These are phyloP conservation scores for Symphodus melops DNA, from an alignment of 2,113 vertebrate species.

Conservation along the genomic window DNA sequence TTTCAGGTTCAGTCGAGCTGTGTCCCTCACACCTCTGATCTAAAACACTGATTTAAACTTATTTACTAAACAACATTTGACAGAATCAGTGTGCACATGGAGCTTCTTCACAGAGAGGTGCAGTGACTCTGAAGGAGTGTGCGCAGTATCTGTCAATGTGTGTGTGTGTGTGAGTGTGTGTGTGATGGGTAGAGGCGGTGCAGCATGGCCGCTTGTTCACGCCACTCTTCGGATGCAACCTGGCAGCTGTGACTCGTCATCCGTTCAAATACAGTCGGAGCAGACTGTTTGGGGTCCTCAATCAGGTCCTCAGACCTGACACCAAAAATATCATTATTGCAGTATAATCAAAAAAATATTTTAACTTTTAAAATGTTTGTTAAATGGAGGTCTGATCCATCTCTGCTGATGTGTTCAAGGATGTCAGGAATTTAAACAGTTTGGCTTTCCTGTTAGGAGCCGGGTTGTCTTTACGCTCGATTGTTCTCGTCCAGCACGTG, in stretches of 20 bases:
- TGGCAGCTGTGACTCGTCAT: conserved; percentile 46
- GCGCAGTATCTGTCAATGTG: conserved; percentile 3
- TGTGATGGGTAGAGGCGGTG: not conserved
- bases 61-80: not conserved
- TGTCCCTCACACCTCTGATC: conserved; percentile 18
- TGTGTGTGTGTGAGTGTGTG: conserved; percentile 1
- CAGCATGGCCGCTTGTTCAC: conserved; percentile 26
- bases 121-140: not conserved
- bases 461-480: too few species aligned
- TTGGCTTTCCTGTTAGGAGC: too few species aligned
- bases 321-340: too few species aligned
- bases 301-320: conserved; percentile 37
- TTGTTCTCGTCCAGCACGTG: too few species aligned
- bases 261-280: conserved; percentile 1
- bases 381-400: too few species aligned
- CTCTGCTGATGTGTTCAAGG: too few species aligned
- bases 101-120: not conserved
- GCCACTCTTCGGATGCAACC: conserved; percentile 33
- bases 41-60: not conserved
- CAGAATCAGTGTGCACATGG: not conserved
- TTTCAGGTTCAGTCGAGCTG: not conserved
- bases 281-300: conserved; percentile 56
- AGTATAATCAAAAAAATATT: too few species aligned
- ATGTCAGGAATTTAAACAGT: too few species aligned
- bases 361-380: too few species aligned